Base-by-base conservation (phyloP, 2,888 invertebrate species). In the Athalia circularis region DNA sequence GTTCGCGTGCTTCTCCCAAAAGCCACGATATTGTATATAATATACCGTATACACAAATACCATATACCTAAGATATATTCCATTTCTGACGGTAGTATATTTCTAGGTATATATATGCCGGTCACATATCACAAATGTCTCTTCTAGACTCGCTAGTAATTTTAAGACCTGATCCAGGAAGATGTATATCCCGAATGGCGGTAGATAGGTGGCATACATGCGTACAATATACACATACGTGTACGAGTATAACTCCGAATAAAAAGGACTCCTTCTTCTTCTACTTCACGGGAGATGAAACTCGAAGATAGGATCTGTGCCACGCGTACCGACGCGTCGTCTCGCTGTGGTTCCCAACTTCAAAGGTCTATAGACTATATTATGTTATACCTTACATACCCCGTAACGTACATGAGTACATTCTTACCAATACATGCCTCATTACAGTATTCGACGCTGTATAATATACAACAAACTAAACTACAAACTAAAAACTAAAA, bases 81-180 rank as follows among this genome's bases (percentile, higher is more conserved):
- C 72, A 54, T n/a, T 11, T 54, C 11, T n/a, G 59, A 70, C n/a
- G 13, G 59, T 59, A 52, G 72, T 72, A 72, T 70, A 57, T 45
- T 59, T 29, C 29, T 29, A 29, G 29, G 0, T 29, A 29, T 72
- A 57, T 72, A 57, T 47, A 72, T 72, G 72, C 72, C 45, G 72
- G 72, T 72, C 72, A 72, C 72, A 72, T 72, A 72, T 72, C 59
- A 72, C 72, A 72, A 59, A 72, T n/a, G 72, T 72, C 57, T 72
- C 72, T 72, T 72, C 57, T 72, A 72, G 72, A 72, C 59, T 72
- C 72, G 72, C 54, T 72, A 72, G 72, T 72, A 72, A 72, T 72
- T 72, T 72, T 59, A 72, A 72, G 72, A 72, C 57, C 72, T 59
- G 72, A 72, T 72, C 72, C 72, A 72, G 57, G 72, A 72, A 72